Evolutionary conservation across 1,140 invertebrate genomes (phyloP).

Genomic region (Popillia japonica): DNA sequence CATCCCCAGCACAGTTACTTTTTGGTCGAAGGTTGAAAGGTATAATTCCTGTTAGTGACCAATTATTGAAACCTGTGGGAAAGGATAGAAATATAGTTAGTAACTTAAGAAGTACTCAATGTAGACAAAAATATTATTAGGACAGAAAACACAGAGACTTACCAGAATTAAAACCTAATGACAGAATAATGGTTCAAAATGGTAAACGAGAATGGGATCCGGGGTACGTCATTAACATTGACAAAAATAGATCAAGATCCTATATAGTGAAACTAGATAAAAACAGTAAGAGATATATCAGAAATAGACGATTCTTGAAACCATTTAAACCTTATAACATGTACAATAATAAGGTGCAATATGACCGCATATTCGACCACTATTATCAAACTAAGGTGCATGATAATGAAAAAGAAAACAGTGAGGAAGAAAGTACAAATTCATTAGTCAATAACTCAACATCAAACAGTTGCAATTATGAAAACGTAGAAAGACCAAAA

Average conservation of each 20-base stretch:
- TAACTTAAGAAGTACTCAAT: neutral
- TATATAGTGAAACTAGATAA: neutral
- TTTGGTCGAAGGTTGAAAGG: constrained; percentile 41
- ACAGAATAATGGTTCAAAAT: neutral
- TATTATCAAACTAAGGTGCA: no score
- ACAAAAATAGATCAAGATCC: neutral
- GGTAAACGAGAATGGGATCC: neutral
- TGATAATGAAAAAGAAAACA: no score
- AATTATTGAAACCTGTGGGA: neutral
- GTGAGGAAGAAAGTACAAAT: no score
- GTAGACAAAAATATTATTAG: constrained; percentile 21
- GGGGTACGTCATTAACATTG: neutral
- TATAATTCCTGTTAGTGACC: constrained; percentile 11
- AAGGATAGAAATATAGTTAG: neutral
- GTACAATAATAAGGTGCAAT: neutral
- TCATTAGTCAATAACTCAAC: no score
- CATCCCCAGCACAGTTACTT: constrained; percentile 40
- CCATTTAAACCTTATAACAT: neutral
- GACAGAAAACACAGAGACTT: neutral
- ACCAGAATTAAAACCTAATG: neutral
- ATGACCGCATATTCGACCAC: neutral
- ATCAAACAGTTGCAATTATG: no score
- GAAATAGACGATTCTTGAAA: constrained; percentile 20
- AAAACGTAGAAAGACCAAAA: no score
- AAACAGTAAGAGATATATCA: neutral